phyloP scores from a whole-genome alignment of 2,113 vertebrate species.

The Pao palembangensis region DNA sequence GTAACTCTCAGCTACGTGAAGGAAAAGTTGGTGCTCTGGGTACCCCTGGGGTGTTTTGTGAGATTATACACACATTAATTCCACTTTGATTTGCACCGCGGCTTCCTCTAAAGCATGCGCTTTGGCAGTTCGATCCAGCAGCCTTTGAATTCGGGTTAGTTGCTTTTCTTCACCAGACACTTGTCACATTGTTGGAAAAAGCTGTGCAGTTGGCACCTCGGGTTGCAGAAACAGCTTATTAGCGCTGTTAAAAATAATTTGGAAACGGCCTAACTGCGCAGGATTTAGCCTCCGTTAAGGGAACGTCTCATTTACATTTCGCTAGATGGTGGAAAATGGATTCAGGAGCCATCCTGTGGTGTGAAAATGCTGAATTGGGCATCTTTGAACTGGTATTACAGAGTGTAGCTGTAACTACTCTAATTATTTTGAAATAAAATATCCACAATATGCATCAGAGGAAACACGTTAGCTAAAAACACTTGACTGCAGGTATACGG shows the following conservation, averaged over 20 bases:
- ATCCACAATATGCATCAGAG: no score
- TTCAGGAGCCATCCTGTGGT: constrained; percentile 24
- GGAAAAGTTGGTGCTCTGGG: constrained; percentile 12
- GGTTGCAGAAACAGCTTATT: constrained; percentile 47
- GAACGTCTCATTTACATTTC: constrained; percentile 49
- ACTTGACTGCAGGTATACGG: no score
- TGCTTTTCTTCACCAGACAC: constrained; percentile 48
- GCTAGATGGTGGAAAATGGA: constrained; percentile 53
- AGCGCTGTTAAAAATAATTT: constrained; percentile 54
- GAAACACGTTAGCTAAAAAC: no score
- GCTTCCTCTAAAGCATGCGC: constrained; percentile 20
- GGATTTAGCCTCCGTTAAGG: constrained; percentile 39
- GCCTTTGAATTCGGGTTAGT: constrained; percentile 38
- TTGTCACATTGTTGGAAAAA: constrained; percentile 59
- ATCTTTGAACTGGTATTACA: constrained; percentile 11
- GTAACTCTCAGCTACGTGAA: constrained; percentile 22
- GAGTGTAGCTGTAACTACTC: background rate
- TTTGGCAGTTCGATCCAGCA: constrained; percentile 29
- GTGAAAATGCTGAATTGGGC: constrained; percentile 25
- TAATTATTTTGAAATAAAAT: constrained; percentile 8
- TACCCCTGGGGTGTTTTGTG: constrained; percentile 33
- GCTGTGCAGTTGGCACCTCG: constrained; percentile 41
- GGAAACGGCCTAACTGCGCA: constrained; percentile 36
- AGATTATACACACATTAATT: constrained; percentile 43
- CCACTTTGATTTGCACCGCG: constrained; percentile 27